Evolutionary conservation across 2,797 vertebrate genomes (phyloP).

Genomic region (Gobionotothen gibberifrons): DNA sequence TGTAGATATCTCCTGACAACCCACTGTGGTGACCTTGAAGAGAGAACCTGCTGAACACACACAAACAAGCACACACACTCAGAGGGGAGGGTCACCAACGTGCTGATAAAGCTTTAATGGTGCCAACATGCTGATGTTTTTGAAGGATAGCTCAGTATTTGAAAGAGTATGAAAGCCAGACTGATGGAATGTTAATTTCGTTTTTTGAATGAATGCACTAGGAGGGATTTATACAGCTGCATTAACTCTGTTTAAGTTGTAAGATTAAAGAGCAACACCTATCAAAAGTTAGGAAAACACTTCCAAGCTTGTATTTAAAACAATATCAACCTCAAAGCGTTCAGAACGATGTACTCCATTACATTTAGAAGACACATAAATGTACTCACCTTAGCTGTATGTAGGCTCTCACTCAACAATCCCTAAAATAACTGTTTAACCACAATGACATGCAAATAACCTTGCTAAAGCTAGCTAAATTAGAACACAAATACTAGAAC

Average conservation of each 20-base stretch:
- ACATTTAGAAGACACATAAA: not conserved
- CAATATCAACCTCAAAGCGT: not conserved
- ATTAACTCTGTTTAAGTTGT: not conserved
- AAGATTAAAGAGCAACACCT: not conserved
- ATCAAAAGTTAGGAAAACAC: not conserved
- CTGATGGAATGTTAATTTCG: constrained; percentile 8
- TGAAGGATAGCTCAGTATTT: constrained; percentile 20
- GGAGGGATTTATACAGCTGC: not conserved
- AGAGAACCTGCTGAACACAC: constrained; percentile 20
- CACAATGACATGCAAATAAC: not conserved
- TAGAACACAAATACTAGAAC: not conserved
- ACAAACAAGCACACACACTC: not conserved
- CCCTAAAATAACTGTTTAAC: not conserved
- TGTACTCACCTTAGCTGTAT: not conserved
- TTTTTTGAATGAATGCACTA: constrained; percentile 19
- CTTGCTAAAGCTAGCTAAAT: not conserved
- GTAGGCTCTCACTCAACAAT: not conserved
- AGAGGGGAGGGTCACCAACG: constrained; percentile 14
- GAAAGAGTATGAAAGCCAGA: constrained; percentile 24
- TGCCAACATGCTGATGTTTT: constrained; percentile 34
- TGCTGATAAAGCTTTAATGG: constrained; percentile 56
- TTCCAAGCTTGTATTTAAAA: not conserved
- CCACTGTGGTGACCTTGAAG: constrained; percentile 60
- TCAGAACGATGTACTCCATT: not conserved
- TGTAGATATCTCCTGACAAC: constrained; percentile 36